Conservation (phyloP, 1,140 invertebrate genomes). For the Cephus cinctus region DNA sequence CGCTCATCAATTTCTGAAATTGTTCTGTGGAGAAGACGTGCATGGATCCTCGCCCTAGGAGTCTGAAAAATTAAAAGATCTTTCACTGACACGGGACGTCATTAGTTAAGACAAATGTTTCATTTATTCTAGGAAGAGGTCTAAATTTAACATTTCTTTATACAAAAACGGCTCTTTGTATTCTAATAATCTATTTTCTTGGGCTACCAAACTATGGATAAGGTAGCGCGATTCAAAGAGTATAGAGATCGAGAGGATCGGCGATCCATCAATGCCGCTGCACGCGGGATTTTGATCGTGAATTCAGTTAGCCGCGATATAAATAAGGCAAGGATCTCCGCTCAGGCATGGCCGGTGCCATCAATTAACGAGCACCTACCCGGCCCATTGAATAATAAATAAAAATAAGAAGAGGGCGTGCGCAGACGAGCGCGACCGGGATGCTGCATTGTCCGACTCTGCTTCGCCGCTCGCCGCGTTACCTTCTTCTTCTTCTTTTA, state of each 20-base stretch:
- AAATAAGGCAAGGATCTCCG: conserved; percentile 2
- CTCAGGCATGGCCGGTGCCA: conserved; percentile 5
- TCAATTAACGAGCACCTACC: conserved; percentile 11
- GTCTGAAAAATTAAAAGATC: conserved; percentile 57
- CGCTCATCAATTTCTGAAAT: conserved; percentile 65
- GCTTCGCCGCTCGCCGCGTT: conserved; percentile 6
- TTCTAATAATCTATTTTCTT: no score
- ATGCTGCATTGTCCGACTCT: conserved; percentile 3
- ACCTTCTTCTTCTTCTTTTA: conserved; percentile 13
- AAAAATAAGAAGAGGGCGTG: conserved; percentile 1
- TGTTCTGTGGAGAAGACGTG: conserved; percentile 84
- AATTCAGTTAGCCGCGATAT: not conserved
- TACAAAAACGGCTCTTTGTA: no score
- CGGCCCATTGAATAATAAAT: conserved; percentile 10
- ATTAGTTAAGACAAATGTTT: no score
- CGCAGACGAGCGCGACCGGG: conserved; percentile 4
- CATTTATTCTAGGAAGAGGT: no score
- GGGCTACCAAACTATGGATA: no score
- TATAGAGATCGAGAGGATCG: no score
- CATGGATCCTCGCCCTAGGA: conserved; percentile 87
- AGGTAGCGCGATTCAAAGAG: no score
- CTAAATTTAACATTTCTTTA: no score
- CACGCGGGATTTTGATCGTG: conserved; percentile 3
- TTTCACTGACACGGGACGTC: conserved; percentile 8
- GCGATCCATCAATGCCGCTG: conserved; percentile 1